Evolutionary conservation across 2,797 vertebrate species (phyloP), one percentile per base, ranked within the genome.

Genomic region (Sebastes reedi): DNA sequence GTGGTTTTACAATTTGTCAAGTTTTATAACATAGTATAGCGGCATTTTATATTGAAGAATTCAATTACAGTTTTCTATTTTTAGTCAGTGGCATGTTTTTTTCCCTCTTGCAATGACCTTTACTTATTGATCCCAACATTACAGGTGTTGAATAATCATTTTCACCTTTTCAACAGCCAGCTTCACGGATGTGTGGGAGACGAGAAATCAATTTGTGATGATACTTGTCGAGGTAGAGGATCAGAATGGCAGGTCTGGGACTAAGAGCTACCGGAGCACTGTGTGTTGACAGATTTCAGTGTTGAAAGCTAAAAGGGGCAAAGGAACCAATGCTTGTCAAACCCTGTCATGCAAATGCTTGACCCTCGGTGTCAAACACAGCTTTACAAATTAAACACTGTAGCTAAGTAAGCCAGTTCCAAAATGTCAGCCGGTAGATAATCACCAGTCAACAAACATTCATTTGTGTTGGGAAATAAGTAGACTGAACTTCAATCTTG

Each of bases 201-300:
- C n/a, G 2, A 67, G 61, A 74, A 75, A 81, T 14, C 70, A 81
- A 76, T 84, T 62, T 84, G 39, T 71, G 79, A 62, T 83, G 72
- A 72, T 69, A 78, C 67, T 36, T 14, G 42, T 67, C 0, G n/a
- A 80, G 75, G 70, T 81, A 29, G 30, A 81, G 50, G 70, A 83
- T 58, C 50, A 74, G 67, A 78, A 50, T 76, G 58, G 66, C 67
- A 74, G 80, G 54, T 82, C 60, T 65, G 74, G 34, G 77, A 73
- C 65, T 72, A 11, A 36, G 77, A 78, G 71, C 64, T 64, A 27
- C 54, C 46, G 69, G n/a, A 79, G 54, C 67, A 11, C 32, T 29
- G 36, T 67, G 79, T 81, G 75, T 76, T 84, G 85, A 83, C 75
- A 65, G 46, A 66, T 77, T 81, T 73, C 60, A 27, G 59, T 72